Base-by-base conservation (phyloP, 1,140 invertebrate genomes). In the Drosophila kepulauana region DNA sequence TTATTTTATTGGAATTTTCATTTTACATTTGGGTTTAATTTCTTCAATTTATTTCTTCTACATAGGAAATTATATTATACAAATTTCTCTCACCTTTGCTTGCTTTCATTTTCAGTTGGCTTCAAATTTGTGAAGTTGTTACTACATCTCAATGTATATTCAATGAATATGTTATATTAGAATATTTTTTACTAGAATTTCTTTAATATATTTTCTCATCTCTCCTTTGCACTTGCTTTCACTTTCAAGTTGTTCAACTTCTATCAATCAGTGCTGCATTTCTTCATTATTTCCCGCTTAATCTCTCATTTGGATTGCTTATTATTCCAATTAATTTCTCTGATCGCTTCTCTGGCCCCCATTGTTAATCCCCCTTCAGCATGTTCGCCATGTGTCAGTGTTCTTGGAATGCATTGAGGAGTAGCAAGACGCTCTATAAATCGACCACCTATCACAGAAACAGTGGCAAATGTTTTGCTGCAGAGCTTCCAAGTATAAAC, bases 401-500 rank as follows among this genome's bases (percentile, higher is more conserved):
- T 13, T 61, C 57, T 54, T 54, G 56, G 57, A 48, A 62, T 74
- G 69, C 45, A 20, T 15, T 28, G 7, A 38, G 38, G 16, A 28
- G 30, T 30, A 62, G 8, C 10, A 7, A 15, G n/a, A 16, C 15
- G 25, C 28, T 7, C 8, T 13, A 20, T 15, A 25, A 13, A 41
- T 49, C 62, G 35, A 16, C 52, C 20, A 41, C 33, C 56, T 28
- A 58, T 56, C 41, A 28, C 3, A 5, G 59, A 10, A 33, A 43
- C 10, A 58, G 28, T 16, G 43, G 56, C 56, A 73, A 52, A 52
- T 67, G 63, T 48, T 13, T 51, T 49, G 45, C 69, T 35, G 13
- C 54, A 20, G 13, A 66, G 62, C 63, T 72, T 59, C 16, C 28
- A 35, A 54, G 46, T 41, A 59, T 73, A 73, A 73, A 73, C 64